Base-by-base conservation (phyloP, 1,140 invertebrate species). In the Drosophila sproati region DNA sequence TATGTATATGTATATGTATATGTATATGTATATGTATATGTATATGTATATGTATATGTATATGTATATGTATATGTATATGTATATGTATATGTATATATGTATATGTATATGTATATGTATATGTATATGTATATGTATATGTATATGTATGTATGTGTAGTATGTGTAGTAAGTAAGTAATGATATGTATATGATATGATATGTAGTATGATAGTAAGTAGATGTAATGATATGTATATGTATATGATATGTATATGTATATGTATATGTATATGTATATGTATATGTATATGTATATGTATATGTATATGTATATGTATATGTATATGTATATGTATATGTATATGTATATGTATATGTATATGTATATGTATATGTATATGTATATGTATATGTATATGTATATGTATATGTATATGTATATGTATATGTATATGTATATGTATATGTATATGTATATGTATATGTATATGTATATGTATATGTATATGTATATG, bases 41-140 rank as follows among this genome's bases (percentile, higher is more conserved):
- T 45, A 72, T 10, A 48, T 41, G 8, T 32, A 61, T 28, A 28
- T 68, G 34, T 8, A 37, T 51, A 5, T 12, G 12, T 4, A 39
- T 28, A 47, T n/a, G 32, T 10, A 6, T 6, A 43, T 32, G 37
- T 6, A 4, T 29, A n/a, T 10, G 29, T 4, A 56, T 5, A 28
- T 35, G 50, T 3, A 31, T 47, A 39, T 4, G 20, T 45, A 72
- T 10, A 48, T 41, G 8, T 32, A 61, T 28, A 37, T 51, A 5
- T 12, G 12, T 4, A 20, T 20, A 20, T 20, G 20, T 20, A 20
- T 20, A 20, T 20, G 20, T 20, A 20, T 20, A 43, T 43, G 28
- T 39, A 3, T 48, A 48, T 35, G 32, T 48, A 32, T 10, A 12
- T 51, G 35, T 41, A 20, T n/a, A 32, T 45, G 41, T 47, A n/a